Evolutionary conservation across 2,888 invertebrate genomes (phyloP).

Genomic region (Hydriomena furcata): DNA sequence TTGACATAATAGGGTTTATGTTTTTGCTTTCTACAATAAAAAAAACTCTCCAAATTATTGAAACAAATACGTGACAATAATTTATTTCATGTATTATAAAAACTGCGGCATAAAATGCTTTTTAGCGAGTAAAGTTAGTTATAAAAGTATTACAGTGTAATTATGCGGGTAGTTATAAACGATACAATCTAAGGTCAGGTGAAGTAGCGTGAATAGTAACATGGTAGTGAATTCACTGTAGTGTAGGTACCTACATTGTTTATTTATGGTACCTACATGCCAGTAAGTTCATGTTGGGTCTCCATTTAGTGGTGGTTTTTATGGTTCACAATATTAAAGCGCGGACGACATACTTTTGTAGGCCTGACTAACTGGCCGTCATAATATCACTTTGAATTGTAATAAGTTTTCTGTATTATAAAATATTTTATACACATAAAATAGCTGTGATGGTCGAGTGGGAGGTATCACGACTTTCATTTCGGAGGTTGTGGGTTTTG

Average conservation of each 20-base stretch:
- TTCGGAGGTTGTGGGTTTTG: no score
- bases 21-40: no score
- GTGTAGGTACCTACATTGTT: conserved; percentile 40
- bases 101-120: conserved; percentile 9
- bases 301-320: conserved; percentile 8
- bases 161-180: conserved; percentile 36
- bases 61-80: neutral
- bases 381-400: no score
- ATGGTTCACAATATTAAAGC: neutral
- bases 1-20: no score
- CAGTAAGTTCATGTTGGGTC: conserved; percentile 35
- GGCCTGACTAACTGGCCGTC: no score
- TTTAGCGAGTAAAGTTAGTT: conserved; percentile 15
- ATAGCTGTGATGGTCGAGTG: no score
- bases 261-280: conserved; percentile 44
- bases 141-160: conserved; percentile 31
- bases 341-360: no score
- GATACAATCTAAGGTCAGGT: conserved; percentile 39
- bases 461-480: no score
- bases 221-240: conserved; percentile 38
- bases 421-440: no score
- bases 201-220: conserved; percentile 39
- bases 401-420: no score
- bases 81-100: neutral
- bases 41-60: no score